These are phyloP conservation scores for Catocala fraxini DNA, from an alignment of 2,888 invertebrate genomes.

Conservation along the genomic window DNA sequence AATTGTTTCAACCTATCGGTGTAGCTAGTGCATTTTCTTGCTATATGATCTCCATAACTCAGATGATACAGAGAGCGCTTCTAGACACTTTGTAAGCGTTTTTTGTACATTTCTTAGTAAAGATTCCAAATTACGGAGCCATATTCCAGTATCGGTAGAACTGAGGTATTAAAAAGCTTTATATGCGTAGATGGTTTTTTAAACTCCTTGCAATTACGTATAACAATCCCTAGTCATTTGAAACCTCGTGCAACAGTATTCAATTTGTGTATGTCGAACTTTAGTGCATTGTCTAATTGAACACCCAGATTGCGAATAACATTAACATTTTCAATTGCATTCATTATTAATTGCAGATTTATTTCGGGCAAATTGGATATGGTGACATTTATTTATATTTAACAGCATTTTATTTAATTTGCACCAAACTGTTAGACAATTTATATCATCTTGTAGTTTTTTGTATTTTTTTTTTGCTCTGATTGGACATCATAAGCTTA, in stretches of 20 bases:
- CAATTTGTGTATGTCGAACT: no score
- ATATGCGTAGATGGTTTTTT: no score
- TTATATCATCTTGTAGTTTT: conserved; percentile 9
- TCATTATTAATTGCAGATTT: background rate
- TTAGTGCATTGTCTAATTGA: no score
- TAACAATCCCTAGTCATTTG: no score
- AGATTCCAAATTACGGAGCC: background rate
- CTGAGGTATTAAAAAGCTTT: background rate
- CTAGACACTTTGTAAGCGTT: background rate
- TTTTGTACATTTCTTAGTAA: background rate
- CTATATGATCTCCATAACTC: background rate
- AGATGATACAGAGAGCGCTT: no score
- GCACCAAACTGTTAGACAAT: conserved; percentile 12
- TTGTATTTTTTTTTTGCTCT: background rate
- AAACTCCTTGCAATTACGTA: no score
- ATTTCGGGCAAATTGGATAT: conserved; percentile 14
- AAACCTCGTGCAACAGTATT: no score
- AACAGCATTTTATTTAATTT: conserved; percentile 4
- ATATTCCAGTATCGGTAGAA: background rate
- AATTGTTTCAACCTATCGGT: no score
- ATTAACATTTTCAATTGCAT: background rate
- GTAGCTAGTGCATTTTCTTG: background rate
- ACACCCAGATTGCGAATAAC: background rate
- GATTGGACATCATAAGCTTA: conserved; percentile 1
- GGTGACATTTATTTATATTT: conserved; percentile 6